Evolutionary conservation across 2,113 vertebrate genomes (phyloP).

Genomic region (Myotis lucifugus): DNA sequence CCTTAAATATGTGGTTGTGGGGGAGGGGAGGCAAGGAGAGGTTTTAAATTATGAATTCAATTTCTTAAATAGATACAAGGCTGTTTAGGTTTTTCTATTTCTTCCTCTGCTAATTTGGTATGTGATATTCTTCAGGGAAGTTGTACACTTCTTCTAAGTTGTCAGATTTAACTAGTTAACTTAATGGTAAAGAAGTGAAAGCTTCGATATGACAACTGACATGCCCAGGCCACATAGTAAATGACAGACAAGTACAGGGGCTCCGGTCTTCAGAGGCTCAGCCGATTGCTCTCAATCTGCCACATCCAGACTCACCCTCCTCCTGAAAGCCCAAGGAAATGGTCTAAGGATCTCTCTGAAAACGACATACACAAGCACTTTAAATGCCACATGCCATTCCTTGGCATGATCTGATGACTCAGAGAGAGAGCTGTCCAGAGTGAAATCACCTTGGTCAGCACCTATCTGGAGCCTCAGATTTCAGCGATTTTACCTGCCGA

Average conservation of each 20-base stretch:
- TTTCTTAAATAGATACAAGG: conserved; percentile 32
- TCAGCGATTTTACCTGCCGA: background rate
- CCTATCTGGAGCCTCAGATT: background rate
- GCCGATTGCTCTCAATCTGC: background rate
- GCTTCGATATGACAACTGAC: background rate
- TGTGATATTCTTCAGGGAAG: background rate
- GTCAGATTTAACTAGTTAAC: background rate
- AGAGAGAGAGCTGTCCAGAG: background rate
- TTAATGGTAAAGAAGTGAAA: background rate
- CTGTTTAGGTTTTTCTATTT: conserved; percentile 34
- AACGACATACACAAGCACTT: background rate
- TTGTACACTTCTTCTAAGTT: background rate
- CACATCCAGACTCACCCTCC: background rate
- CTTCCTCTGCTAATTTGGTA: conserved; percentile 30
- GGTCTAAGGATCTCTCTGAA: background rate
- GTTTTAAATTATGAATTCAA: conserved; percentile 11
- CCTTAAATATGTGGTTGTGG: background rate
- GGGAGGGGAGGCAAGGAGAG: background rate
- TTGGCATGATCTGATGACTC: background rate
- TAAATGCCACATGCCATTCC: background rate
- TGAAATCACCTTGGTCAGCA: background rate
- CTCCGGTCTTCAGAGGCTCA: background rate
- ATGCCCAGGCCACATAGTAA: background rate
- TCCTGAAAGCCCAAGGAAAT: background rate
- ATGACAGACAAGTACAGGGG: background rate